Conservation (phyloP, 2,888 invertebrate species). For the Hydrotaea diabolus region DNA sequence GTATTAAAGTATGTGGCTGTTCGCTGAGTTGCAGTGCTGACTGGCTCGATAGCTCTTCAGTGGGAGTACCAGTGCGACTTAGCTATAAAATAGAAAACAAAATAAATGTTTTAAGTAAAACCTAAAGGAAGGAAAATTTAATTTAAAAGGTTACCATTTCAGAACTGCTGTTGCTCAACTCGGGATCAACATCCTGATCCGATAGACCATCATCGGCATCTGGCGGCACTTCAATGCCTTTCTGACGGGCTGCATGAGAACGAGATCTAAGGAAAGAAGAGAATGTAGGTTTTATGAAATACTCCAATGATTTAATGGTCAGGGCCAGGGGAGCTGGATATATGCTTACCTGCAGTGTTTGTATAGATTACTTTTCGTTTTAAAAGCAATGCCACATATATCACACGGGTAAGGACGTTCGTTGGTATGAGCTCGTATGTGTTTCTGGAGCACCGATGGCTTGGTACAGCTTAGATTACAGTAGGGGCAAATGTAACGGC, state of each 20-base stretch:
- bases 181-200: constrained; percentile 83
- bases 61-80: constrained; percentile 79
- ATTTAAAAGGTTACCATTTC: constrained; percentile 74
- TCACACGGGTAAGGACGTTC: constrained; percentile 95
- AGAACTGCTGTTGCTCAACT: constrained; percentile 80
- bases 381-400: constrained; percentile 95
- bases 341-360: constrained; percentile 87
- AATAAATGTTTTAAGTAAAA: background rate
- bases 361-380: constrained; percentile 95
- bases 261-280: constrained; percentile 82
- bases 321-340: background rate
- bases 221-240: constrained; percentile 82
- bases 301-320: background rate
- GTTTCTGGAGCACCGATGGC: constrained; percentile 95
- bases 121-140: background rate
- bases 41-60: constrained; percentile 73
- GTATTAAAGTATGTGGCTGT: constrained; percentile 38
- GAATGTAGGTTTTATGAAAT: background rate
- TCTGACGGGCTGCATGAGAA: constrained; percentile 86
- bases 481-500: constrained; percentile 92
- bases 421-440: constrained; percentile 95
- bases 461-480: constrained; percentile 95
- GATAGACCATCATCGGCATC: constrained; percentile 85
- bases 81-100: constrained; percentile 71
- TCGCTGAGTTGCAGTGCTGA: constrained; percentile 9